phyloP scores from a whole-genome alignment of 2,797 vertebrate genomes.

The Percopsis omiscomaycus region DNA sequence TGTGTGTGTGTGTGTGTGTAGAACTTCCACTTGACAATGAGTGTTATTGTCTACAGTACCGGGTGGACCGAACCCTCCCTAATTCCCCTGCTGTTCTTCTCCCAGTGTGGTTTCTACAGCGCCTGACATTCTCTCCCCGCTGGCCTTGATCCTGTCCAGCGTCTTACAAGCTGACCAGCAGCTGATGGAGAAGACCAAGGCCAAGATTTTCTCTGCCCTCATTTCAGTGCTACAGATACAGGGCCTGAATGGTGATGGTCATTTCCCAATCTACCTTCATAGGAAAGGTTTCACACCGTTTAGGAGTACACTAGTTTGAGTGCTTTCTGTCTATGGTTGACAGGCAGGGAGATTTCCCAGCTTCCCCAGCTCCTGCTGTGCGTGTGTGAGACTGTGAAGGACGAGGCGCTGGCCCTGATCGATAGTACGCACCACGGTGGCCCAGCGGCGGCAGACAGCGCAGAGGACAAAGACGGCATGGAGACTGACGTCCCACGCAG shows the following conservation, averaged over 20 bases:
- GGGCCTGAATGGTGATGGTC: slow-evolving; percentile 84
- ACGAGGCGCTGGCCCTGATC: slow-evolving; percentile 86
- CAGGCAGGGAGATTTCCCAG: slow-evolving; percentile 86
- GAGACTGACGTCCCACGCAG: slow-evolving; percentile 88
- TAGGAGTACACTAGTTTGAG: too few relatives aligned
- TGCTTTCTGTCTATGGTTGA: not conserved
- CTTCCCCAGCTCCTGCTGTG: slow-evolving; percentile 91
- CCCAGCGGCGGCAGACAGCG: slow-evolving; percentile 53
- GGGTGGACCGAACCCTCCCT: too few relatives aligned
- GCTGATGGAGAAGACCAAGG: slow-evolving; percentile 93
- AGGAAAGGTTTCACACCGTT: too few relatives aligned
- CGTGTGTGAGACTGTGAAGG: slow-evolving; percentile 92
- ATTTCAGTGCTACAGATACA: slow-evolving; percentile 93
- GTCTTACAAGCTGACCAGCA: slow-evolving; percentile 90
- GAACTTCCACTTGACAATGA: not conserved
- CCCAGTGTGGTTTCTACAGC: slow-evolving; percentile 86
- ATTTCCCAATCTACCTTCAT: not conserved
- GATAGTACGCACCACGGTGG: slow-evolving; percentile 87
- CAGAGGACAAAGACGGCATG: slow-evolving; percentile 94
- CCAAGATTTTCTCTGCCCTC: slow-evolving; percentile 92
- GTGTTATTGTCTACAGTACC: not conserved
- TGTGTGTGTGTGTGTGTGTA: slow-evolving; percentile 16
- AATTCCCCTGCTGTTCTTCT: not conserved
- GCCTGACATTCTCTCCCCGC: slow-evolving; percentile 85
- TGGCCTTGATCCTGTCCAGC: slow-evolving; percentile 91